Conservation (phyloP, 2,888 invertebrate genomes). For the Lycophotia porphyrea region DNA sequence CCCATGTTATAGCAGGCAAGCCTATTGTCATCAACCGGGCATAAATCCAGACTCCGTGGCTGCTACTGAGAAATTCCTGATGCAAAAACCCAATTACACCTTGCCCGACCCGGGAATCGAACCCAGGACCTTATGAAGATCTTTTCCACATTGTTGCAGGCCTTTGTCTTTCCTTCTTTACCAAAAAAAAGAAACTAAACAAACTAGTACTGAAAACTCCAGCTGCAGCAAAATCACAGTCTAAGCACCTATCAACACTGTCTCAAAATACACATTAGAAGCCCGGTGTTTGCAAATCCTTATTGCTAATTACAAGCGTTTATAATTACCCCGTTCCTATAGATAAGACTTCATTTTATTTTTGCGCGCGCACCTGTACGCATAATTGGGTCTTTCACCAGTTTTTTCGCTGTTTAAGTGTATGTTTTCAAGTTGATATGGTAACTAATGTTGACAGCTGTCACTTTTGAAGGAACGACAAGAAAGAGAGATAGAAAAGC, state of each 20-base stretch:
- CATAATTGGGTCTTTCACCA: slow-evolving; percentile 62
- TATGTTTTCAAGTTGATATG: slow-evolving; percentile 43
- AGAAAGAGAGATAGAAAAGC: background rate
- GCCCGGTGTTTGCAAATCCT: slow-evolving; percentile 66
- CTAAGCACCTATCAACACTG: slow-evolving; percentile 3
- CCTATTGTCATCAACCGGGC: too few relatives aligned
- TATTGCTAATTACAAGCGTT: slow-evolving; percentile 56
- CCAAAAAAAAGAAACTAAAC: background rate
- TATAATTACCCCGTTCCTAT: slow-evolving; percentile 53
- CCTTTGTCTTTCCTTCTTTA: background rate
- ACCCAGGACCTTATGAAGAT: too few relatives aligned
- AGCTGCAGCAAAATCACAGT: slow-evolving; percentile 8
- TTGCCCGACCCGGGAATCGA: too few relatives aligned
- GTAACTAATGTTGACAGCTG: slow-evolving; percentile 53
- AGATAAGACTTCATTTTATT: slow-evolving; percentile 53
- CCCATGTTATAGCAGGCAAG: too few relatives aligned
- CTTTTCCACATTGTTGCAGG: background rate
- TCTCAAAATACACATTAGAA: slow-evolving; percentile 27
- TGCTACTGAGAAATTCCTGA: too few relatives aligned
- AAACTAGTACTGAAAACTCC: background rate
- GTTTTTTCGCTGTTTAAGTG: slow-evolving; percentile 41
- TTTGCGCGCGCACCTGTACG: slow-evolving; percentile 58
- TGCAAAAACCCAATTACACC: too few relatives aligned
- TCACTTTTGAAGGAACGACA: slow-evolving; percentile 12
- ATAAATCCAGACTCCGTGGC: too few relatives aligned